Evolutionary conservation across 2,888 invertebrate genomes (phyloP).

Genomic region (Cheilosia pagana): DNA sequence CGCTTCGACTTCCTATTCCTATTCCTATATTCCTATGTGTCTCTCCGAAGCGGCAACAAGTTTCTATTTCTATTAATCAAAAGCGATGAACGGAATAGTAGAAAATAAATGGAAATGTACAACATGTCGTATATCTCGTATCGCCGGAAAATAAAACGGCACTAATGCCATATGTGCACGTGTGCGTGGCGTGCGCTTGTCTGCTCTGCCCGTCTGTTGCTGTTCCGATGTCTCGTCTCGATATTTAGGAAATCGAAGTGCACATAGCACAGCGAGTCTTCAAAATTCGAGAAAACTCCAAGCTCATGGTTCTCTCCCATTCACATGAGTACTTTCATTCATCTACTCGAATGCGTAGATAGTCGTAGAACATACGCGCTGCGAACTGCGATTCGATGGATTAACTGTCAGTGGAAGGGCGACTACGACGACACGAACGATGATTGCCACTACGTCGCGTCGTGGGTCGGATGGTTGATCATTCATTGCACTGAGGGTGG

Average conservation of each 20-base stretch:
- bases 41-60: constrained; percentile 70
- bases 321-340: constrained; percentile 48
- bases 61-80: constrained; percentile 74
- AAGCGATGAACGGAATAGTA: constrained; percentile 68
- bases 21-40: constrained; percentile 34
- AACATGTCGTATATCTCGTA: constrained; percentile 39
- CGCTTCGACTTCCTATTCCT: constrained; percentile 16
- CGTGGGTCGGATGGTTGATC: constrained; percentile 17
- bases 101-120: constrained; percentile 64
- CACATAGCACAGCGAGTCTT: constrained; percentile 41
- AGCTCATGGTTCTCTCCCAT: constrained; percentile 59
- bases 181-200: constrained; percentile 65
- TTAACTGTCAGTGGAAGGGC: constrained; percentile 55
- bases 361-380: constrained; percentile 42
- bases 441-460: constrained; percentile 54
- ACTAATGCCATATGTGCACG: constrained; percentile 62
- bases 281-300: constrained; percentile 48
- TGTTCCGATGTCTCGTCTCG: constrained; percentile 39
- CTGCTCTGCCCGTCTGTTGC: constrained; percentile 14
- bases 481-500: constrained; percentile 55
- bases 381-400: constrained; percentile 26
- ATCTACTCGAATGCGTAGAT: constrained; percentile 62
- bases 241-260: constrained; percentile 64
- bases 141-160: constrained; percentile 56
- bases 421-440: constrained; percentile 23